These are phyloP conservation scores for Pristionchus exspectatus DNA, from an alignment of 2,888 invertebrate genomes.

Conservation along the genomic window DNA sequence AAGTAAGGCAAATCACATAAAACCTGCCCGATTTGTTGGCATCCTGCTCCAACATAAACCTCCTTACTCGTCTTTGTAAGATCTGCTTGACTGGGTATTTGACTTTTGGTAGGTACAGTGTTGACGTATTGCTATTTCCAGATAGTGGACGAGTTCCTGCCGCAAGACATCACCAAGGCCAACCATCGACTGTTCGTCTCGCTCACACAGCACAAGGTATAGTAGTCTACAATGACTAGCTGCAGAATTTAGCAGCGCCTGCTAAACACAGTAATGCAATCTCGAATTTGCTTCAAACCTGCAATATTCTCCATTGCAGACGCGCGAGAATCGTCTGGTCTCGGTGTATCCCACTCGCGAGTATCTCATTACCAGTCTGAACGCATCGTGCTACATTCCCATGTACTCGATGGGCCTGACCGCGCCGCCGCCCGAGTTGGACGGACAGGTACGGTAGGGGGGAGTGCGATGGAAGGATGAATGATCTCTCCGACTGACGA, in stretches of 20 bases:
- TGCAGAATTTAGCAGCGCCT: too few species aligned
- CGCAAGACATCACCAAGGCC: slow-evolving; percentile 65
- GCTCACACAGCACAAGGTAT: slow-evolving; percentile 66
- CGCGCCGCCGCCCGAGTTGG: slow-evolving; percentile 86
- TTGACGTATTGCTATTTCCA: slow-evolving; percentile 40
- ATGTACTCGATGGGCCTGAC: slow-evolving; percentile 89
- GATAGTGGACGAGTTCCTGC: slow-evolving; percentile 68
- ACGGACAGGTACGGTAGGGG: slow-evolving; percentile 78
- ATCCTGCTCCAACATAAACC: too few species aligned
- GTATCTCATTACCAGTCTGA: slow-evolving; percentile 77
- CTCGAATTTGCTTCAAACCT: too few species aligned
- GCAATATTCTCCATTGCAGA: too few species aligned
- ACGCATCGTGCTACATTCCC: slow-evolving; percentile 90
- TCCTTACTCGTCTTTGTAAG: too few species aligned
- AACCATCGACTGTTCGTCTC: slow-evolving; percentile 69
- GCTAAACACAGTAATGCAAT: too few species aligned
- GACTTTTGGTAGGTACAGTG: not conserved
- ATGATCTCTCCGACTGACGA: not conserved
- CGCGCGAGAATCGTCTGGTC: slow-evolving; percentile 69
- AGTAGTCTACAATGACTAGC: too few species aligned
- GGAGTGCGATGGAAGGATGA: not conserved
- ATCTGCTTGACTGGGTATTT: too few species aligned
- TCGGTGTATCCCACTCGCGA: slow-evolving; percentile 66
- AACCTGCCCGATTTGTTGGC: too few species aligned
- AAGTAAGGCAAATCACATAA: too few species aligned